These are phyloP conservation scores for Ophiodon elongatus DNA, from an alignment of 2,113 vertebrate genomes.

Conservation along the genomic window DNA sequence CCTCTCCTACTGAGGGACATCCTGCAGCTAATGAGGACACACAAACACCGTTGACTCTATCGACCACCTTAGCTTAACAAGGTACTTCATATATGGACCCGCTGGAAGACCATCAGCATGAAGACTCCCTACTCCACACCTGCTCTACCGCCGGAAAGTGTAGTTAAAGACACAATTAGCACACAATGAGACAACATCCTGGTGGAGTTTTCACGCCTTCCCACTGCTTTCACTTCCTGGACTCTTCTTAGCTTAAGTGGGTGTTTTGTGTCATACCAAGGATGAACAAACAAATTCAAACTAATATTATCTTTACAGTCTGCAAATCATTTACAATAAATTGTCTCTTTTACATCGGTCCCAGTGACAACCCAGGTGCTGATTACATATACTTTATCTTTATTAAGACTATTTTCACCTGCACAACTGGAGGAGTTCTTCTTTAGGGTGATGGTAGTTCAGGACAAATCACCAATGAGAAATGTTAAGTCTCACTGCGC, in stretches of 20 bases:
- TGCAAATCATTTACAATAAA: not conserved
- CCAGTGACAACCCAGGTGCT: not conserved
- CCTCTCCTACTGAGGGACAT: conserved; percentile 82
- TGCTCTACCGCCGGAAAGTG: conserved; percentile 66
- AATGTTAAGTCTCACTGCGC: not conserved
- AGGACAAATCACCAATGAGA: not conserved
- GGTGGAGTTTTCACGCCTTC: conserved; percentile 35
- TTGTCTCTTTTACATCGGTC: not conserved
- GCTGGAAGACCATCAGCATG: conserved; percentile 72
- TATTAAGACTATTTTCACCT: not conserved
- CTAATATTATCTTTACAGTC: not conserved
- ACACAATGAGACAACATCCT: conserved; percentile 40
- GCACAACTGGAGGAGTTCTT: not conserved
- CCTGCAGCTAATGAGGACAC: conserved; percentile 85
- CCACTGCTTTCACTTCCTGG: conserved; percentile 53
- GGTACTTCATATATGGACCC: conserved; percentile 79
- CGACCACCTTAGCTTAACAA: conserved; percentile 82
- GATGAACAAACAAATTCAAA: not conserved
- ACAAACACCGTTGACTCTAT: conserved; percentile 78
- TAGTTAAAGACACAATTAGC: conserved; percentile 77
- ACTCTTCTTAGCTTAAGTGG: not conserved
- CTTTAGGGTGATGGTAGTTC: not conserved
- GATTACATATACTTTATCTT: not conserved
- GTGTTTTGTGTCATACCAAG: not conserved
- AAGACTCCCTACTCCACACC: conserved; percentile 53